Evolutionary conservation across 2,113 vertebrate species (phyloP), one percentile per base, ranked within the genome.

Genomic region (Sturnira hondurensis): DNA sequence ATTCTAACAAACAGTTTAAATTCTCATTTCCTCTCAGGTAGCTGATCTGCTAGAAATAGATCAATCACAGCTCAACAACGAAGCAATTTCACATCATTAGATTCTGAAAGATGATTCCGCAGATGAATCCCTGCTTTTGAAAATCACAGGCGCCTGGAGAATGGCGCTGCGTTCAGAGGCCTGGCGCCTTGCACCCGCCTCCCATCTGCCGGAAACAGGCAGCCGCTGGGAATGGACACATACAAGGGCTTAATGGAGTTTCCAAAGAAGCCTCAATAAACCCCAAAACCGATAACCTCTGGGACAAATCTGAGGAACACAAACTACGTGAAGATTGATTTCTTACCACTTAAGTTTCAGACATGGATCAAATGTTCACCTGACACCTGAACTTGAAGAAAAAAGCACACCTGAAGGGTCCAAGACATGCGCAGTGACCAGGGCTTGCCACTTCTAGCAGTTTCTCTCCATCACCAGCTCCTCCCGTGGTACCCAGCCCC

Each of bases 1-100:
- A 77, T 76, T 71, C 86, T 28, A 88, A 41, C 52, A 63, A 61
- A 89, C 31, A 71, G 83, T 85, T 93, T 93, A 96, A 63, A 89
- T 80, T 89, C 84, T 95, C 84, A 94, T 96, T 91, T 97, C 84
- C 84, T 89, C 56, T 56, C 86, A 92, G 78, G 80, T 78, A 95
- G 91, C 45, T 77, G 61, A 80, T 85, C 41, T 43, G 83, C 86
- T 70, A 86, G 82, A 93, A 97, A 84, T 2, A 80, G 88, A 83
- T 54, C 54, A 43, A 80, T 50, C 47, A 78, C 36, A 26, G 47
- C 50, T 92, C 63, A 78, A 83, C 41, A 86, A 26, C 88, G 14
- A 52, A 83, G 85, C 89, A 67, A 88, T 56, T 80, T 90, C 28
- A 16, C 14, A 36, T 83, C 86, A 84, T 38, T 86, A 86, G 84